Evolutionary conservation across 2,797 vertebrate genomes (phyloP).

Genomic region (Myotis planiceps): DNA sequence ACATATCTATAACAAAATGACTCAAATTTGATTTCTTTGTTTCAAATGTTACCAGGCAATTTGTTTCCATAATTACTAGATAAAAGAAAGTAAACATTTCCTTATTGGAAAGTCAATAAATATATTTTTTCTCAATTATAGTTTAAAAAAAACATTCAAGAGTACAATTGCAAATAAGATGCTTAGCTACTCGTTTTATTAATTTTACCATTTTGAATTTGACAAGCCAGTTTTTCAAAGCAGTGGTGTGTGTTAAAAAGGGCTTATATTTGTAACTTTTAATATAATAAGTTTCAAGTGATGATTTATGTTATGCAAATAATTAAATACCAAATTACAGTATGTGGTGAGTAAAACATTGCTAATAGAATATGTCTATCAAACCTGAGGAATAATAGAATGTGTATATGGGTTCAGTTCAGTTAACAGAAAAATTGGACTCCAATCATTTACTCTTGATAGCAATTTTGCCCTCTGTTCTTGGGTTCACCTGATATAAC

Average conservation of each 20-base stretch:
- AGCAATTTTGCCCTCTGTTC: conserved; percentile 60
- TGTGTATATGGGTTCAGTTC: conserved; percentile 61
- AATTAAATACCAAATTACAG: conserved; percentile 69
- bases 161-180: conserved; percentile 27
- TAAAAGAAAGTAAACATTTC: conserved; percentile 61
- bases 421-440: conserved; percentile 80
- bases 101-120: conserved; percentile 53
- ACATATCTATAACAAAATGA: conserved; percentile 8
- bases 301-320: conserved; percentile 68
- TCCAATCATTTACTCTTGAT: conserved; percentile 70
- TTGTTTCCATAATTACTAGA: conserved; percentile 43
- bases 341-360: conserved; percentile 57
- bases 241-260: conserved; percentile 31
- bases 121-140: conserved; percentile 43
- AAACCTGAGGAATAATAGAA: conserved; percentile 52
- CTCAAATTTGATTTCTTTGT: conserved; percentile 60
- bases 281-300: conserved; percentile 55
- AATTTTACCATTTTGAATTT: conserved; percentile 55
- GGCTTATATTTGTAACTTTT: conserved; percentile 51
- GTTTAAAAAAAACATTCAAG: conserved; percentile 22
- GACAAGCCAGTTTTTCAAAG: conserved; percentile 66
- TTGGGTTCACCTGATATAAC: conserved; percentile 44
- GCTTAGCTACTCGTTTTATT: conserved; percentile 60
- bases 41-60: conserved; percentile 6
- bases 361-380: conserved; percentile 61